Evolutionary conservation across 1,140 invertebrate genomes (phyloP).

Genomic region (Lepidurus arcticus): DNA sequence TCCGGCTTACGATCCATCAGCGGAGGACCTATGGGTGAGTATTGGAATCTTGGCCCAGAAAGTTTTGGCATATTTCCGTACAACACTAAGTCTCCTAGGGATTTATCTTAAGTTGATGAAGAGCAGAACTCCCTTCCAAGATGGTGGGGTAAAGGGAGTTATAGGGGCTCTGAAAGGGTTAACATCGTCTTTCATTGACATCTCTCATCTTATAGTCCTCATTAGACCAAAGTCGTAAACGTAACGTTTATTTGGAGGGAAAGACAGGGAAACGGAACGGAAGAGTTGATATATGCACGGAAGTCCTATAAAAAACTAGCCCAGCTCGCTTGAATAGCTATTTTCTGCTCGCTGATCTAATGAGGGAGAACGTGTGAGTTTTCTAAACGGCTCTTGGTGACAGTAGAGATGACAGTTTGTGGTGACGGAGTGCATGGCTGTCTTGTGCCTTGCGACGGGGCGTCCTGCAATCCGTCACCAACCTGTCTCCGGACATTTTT

Average conservation of each 20-base stretch:
- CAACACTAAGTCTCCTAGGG: too few species aligned
- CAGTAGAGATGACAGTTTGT: conserved; percentile 18
- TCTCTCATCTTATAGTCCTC: conserved; percentile 10
- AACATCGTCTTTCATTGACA: neutral
- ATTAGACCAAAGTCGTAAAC: neutral
- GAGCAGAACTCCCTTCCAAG: too few species aligned
- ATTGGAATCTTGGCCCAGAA: too few species aligned
- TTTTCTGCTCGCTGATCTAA: conserved; percentile 19
- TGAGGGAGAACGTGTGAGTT: conserved; percentile 15
- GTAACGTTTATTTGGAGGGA: neutral
- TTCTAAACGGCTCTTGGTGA: neutral
- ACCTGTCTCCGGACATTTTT: neutral
- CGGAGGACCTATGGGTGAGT: conserved; percentile 58
- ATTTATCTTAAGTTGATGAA: too few species aligned
- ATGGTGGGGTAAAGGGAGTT: neutral
- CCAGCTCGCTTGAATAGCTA: neutral
- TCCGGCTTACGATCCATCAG: conserved; percentile 64
- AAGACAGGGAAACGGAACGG: too few species aligned
- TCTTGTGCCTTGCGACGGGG: conserved; percentile 10
- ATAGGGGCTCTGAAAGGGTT: neutral
- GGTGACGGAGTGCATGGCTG: conserved; percentile 16
- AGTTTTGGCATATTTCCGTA: conserved; percentile 9
- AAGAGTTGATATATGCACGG: too few species aligned
- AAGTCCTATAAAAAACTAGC: neutral
- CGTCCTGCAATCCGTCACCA: conserved; percentile 20